Conservation (phyloP, 2,888 invertebrate genomes). For the Brenthis hecate region DNA sequence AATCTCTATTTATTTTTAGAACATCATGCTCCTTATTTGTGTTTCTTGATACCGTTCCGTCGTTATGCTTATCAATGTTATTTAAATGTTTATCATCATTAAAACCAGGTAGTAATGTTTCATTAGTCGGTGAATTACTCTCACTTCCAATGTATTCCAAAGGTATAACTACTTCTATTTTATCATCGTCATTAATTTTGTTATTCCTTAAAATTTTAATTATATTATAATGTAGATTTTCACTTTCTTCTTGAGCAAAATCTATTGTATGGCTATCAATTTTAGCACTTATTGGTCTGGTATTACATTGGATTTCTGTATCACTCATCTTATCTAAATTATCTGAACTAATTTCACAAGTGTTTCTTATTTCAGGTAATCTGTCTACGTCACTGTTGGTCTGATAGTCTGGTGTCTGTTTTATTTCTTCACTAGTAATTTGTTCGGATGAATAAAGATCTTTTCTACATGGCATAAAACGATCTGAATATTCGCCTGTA, state of each 20-base stretch:
- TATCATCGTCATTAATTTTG: neutral
- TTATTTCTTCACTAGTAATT: too few relatives aligned
- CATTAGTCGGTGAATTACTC: neutral
- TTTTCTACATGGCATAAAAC: neutral
- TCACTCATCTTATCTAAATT: neutral
- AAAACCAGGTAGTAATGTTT: neutral
- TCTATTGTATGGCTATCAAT: neutral
- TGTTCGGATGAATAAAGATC: too few relatives aligned
- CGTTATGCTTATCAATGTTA: neutral
- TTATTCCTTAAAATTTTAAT: neutral
- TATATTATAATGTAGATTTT: too few relatives aligned
- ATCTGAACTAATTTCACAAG: neutral
- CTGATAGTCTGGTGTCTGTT: too few relatives aligned
- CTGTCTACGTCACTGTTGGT: too few relatives aligned
- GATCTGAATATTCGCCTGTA: neutral
- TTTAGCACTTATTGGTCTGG: neutral
- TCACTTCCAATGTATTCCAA: neutral
- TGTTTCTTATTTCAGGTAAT: neutral
- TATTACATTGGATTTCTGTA: neutral
- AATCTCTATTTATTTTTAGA: too few relatives aligned
- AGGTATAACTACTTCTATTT: conserved; percentile 14
- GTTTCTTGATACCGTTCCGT: neutral
- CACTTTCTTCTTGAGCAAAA: too few relatives aligned
- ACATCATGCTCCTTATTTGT: too few relatives aligned
- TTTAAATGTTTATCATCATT: neutral